Base-by-base conservation (phyloP, 2,113 vertebrate genomes). In the Aegotheles bennettii region DNA sequence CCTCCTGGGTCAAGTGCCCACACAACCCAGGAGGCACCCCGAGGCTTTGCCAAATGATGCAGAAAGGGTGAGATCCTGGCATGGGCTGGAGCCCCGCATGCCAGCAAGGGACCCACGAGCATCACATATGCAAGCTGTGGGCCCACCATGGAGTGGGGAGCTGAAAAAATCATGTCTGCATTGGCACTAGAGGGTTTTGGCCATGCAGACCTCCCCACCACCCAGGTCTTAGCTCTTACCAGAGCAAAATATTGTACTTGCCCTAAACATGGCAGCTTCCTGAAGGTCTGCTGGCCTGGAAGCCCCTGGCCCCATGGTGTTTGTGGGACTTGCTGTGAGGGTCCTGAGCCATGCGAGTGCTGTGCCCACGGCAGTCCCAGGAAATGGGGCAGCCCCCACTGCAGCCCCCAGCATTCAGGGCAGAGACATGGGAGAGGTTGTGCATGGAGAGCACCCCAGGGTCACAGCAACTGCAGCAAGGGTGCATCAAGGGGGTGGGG, bases 351-450 rank as follows among this genome's bases (percentile, higher is more conserved):
- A 36, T 4, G 18, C 2, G 3, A n/a, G 24, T 31, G 45, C 31
- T 2, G 2, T 24, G 65, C 33, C 33, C 16, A 23, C 4, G 7
- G 31, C 47, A 43, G 42, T 16, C 11, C 54, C 47, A n/a, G 67
- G 16, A 28, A 59, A 76, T 1, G 10, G 29, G 17, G 42, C 9
- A 82, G 36, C 43, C 6, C 20, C 36, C 31, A 48, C 3, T 28
- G 43, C 17, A 53, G 19, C 1, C 10, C 9, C 17, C 31, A 43
- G 54, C 23, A 67, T 35, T 35, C 33, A 45, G 42, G 35, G 10
- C 43, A 84, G 36, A 45, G 7, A 26, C 0, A 0, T 12, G n/a
- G 43, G 18, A 84, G 28, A 60, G 15, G 17, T 35, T 0, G 0
- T 19, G 63, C 36, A 69, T n/a, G 23, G 36, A 61, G 73, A 78